phyloP scores from a whole-genome alignment of 2,888 invertebrate genomes.

The Pyrrhosoma nymphula region DNA sequence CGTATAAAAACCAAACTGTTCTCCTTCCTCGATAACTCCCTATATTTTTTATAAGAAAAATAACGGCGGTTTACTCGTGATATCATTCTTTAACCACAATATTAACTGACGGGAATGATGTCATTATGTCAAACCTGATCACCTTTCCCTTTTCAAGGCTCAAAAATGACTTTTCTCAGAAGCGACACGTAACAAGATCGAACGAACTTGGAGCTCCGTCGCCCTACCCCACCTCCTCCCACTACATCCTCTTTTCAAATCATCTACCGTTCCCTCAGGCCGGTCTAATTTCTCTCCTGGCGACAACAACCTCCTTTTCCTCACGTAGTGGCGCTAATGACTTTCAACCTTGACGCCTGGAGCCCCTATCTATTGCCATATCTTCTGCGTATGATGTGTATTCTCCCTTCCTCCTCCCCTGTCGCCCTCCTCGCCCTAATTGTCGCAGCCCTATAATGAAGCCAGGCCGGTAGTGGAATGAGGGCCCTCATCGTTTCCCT shows the following conservation, averaged over 20 bases:
- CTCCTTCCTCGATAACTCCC: no score
- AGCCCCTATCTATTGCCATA: not conserved
- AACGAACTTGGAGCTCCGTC: not conserved
- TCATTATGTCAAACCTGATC: not conserved
- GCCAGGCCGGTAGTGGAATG: not conserved
- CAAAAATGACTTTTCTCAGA: not conserved
- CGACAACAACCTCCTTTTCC: not conserved
- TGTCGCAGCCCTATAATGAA: constrained; percentile 1
- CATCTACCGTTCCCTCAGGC: not conserved
- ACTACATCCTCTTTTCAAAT: not conserved
- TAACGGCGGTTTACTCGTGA: no score
- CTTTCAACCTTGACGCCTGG: not conserved
- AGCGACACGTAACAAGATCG: not conserved
- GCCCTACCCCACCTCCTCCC: not conserved
- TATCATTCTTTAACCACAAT: no score
- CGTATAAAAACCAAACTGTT: no score
- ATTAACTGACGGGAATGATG: not conserved
- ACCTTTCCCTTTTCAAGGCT: not conserved
- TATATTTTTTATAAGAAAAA: no score
- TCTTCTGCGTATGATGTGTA: not conserved
- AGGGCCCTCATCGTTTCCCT: not conserved
- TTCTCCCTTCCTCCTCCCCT: not conserved
- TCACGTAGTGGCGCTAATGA: constrained; percentile 9
- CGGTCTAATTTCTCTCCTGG: not conserved
- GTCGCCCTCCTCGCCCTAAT: not conserved